Evolutionary conservation across 2,113 vertebrate genomes (phyloP), one percentile per base, ranked within the genome.

Genomic region (Anoplopoma fimbria): DNA sequence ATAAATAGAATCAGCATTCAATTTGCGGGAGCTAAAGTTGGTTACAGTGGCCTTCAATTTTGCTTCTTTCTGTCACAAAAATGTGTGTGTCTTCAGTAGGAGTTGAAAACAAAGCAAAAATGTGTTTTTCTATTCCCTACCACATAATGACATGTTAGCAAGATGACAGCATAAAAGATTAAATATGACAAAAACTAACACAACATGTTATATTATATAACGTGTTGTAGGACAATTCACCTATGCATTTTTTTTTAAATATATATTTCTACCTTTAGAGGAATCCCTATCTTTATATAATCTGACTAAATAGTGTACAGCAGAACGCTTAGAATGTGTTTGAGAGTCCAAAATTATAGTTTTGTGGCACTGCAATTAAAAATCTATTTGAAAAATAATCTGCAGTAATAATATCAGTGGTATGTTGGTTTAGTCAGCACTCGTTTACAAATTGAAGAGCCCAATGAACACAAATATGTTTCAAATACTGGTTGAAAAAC

Each of bases 1-100:
- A 97, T 96, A 98, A 98, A 98, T 97, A 98, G 96, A 96, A 94
- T 90, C 92, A 87, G 94, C 88, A 93, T 93, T 93, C 88, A 92
- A 89, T 91, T 91, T 91, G 89, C 87, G 87, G 81, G 83, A 92
- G 86, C 87, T 88, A 81, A 84, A 87, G 88, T 55, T 89, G 86
- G 89, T 88, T 75, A 69, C 65, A 77, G 83, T 85, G 88, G 80
- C 86, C 81, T 90, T 91, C 88, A 58, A 80, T 77, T 89, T 70
- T 57, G 47, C 29, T 70, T 78, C 64, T 78, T 49, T 63, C 29
- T 76, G 72, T 73, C 60, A 71, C 51, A 77, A 34, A 64, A 53
- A 77, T 58, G 8, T 82, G 38, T 57, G 29, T 47, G 19, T 77
- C 19, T 87, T 51, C 29, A 72, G 53, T 34, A 34, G 14, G 34